Conservation (phyloP, 2,113 vertebrate species). For the Salminus brasiliensis region DNA sequence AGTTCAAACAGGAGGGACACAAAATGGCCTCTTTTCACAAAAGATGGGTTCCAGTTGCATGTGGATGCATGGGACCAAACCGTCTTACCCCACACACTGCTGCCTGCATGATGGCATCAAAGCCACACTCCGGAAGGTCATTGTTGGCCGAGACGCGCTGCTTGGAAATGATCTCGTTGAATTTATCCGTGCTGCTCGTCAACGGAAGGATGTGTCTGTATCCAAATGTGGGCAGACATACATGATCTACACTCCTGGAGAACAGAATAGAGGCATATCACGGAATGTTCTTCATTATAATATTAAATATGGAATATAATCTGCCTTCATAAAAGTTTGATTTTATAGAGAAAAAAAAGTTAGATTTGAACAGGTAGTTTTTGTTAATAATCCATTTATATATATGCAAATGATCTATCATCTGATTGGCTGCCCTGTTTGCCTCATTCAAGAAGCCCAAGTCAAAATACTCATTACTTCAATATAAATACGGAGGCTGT, state of each 20-base stretch:
- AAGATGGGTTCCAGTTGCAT: neutral
- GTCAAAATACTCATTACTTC: too few species aligned
- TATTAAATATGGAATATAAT: neutral
- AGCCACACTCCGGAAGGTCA: slow-evolving; percentile 90
- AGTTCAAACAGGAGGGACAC: slow-evolving; percentile 3
- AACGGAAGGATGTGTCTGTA: slow-evolving; percentile 91
- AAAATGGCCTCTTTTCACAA: slow-evolving; percentile 11
- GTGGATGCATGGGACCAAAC: neutral
- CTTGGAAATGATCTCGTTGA: slow-evolving; percentile 87
- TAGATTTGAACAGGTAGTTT: too few species aligned
- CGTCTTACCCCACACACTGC: slow-evolving; percentile 91
- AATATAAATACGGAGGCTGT: too few species aligned
- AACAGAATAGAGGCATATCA: slow-evolving; percentile 25
- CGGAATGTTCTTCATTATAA: neutral
- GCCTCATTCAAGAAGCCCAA: too few species aligned
- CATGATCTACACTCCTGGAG: slow-evolving; percentile 71
- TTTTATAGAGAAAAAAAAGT: too few species aligned
- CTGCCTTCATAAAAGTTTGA: too few species aligned
- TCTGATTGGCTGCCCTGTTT: too few species aligned
- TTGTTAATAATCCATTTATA: too few species aligned
- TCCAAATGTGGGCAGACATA: slow-evolving; percentile 89
- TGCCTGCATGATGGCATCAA: slow-evolving; percentile 97
- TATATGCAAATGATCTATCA: too few species aligned
- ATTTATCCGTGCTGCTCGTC: slow-evolving; percentile 86
- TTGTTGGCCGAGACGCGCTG: slow-evolving; percentile 91